phyloP scores from a whole-genome alignment of 1,140 invertebrate species.

The Pomacea maculata region DNA sequence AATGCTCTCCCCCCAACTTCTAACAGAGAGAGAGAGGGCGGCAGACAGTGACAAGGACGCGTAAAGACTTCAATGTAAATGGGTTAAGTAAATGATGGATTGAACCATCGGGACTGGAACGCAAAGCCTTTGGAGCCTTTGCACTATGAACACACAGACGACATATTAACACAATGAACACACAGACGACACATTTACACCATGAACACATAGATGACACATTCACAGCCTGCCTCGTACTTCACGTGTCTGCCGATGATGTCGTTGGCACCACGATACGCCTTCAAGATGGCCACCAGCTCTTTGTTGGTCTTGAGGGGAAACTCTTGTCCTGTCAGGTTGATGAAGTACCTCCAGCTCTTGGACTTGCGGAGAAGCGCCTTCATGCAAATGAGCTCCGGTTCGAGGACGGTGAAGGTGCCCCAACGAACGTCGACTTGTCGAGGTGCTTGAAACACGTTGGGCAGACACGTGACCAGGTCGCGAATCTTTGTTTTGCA shows the following conservation, averaged over 20 bases:
- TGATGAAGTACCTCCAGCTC: conserved; percentile 47
- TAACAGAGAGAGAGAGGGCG: too few species aligned
- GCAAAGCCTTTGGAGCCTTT: too few species aligned
- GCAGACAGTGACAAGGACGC: too few species aligned
- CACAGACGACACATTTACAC: too few species aligned
- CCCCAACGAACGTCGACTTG: conserved; percentile 40
- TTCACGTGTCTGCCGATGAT: conserved; percentile 30
- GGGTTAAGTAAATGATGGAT: too few species aligned
- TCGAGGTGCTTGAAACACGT: conserved; percentile 40
- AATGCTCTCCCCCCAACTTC: too few species aligned
- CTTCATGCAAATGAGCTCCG: conserved; percentile 52
- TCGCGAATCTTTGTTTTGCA: not conserved
- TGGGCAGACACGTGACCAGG: conserved; percentile 43
- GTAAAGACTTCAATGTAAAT: too few species aligned
- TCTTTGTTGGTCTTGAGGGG: conserved; percentile 58
- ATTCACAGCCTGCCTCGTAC: too few species aligned
- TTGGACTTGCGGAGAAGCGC: not conserved
- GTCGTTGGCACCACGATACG: conserved; percentile 52
- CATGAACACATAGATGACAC: too few species aligned
- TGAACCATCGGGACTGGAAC: too few species aligned
- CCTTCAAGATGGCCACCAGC: conserved; percentile 50
- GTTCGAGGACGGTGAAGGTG: conserved; percentile 38
- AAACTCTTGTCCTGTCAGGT: conserved; percentile 57
- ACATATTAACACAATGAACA: too few species aligned
- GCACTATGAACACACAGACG: too few species aligned